Percentiles rank a stretch among this genome's conserved stretches.
phyloP scores from a whole-genome alignment of 2,113 vertebrate species.

The Ploceus nigricollis region DNA sequence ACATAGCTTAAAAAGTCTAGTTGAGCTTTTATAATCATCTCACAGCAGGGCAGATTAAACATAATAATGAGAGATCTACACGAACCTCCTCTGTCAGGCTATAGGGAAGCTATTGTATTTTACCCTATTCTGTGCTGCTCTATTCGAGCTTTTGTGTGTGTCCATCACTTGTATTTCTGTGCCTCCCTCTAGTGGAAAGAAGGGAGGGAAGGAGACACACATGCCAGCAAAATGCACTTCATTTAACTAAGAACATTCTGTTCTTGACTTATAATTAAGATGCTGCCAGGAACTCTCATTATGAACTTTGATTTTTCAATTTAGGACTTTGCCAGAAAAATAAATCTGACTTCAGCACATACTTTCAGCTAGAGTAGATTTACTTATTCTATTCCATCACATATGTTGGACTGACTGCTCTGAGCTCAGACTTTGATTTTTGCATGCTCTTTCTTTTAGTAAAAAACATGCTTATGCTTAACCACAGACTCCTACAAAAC shows the following conservation, averaged over 20 bases:
- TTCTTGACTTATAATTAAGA: slow-evolving; percentile 39
- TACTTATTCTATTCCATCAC: not conserved
- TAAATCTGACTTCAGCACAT: slow-evolving; percentile 9
- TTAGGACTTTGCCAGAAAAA: slow-evolving; percentile 23
- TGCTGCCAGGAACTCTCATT: slow-evolving; percentile 37
- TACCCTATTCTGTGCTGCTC: not conserved
- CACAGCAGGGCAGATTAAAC: slow-evolving; percentile 25
- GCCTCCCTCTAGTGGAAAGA: slow-evolving; percentile 59
- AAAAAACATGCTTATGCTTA: not conserved
- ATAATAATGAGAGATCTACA: slow-evolving; percentile 13
- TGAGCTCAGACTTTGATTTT: not conserved
- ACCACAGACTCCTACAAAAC: not conserved
- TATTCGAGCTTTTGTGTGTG: slow-evolving; percentile 8
- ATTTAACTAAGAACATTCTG: slow-evolving; percentile 40
- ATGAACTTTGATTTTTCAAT: slow-evolving; percentile 33
- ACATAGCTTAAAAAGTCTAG: not conserved
- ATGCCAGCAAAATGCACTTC: not conserved
- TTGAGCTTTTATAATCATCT: slow-evolving; percentile 26
- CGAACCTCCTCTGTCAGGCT: not conserved
- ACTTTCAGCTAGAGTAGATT: not conserved
- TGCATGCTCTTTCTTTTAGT: not conserved
- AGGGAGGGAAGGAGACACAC: not conserved
- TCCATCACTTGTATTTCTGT: slow-evolving; percentile 4
- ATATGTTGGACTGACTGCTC: not conserved
- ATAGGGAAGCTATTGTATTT: slow-evolving; percentile 35